Conservation (phyloP, 2,797 vertebrate genomes). For the Clarias fuscus region DNA sequence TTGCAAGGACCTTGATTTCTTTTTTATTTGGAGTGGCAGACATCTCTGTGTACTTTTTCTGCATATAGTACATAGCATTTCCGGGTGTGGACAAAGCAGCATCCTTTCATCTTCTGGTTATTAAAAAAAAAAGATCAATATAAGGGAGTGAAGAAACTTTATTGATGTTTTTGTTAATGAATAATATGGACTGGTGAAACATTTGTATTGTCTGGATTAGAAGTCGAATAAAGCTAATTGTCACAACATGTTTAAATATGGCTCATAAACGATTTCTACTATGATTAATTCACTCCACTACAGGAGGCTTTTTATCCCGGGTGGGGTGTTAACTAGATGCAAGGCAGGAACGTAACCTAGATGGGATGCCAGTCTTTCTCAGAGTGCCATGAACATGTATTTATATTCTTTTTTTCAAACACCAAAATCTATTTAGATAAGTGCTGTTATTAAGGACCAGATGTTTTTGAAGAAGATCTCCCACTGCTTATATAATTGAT, state of each 20-base stretch:
- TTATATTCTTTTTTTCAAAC: slow-evolving; percentile 7
- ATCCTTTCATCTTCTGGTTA: slow-evolving; percentile 34
- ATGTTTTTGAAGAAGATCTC: background rate
- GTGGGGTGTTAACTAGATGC: background rate
- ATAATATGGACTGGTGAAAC: slow-evolving; percentile 57
- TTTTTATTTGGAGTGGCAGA: slow-evolving; percentile 56
- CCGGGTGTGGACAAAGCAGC: slow-evolving; percentile 47
- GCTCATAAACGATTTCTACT: background rate
- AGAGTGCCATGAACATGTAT: background rate
- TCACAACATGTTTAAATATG: background rate
- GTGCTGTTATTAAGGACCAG: background rate
- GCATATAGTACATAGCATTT: slow-evolving; percentile 49
- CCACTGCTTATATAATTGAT: background rate
- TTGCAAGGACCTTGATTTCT: slow-evolving; percentile 53
- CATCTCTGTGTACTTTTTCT: background rate
- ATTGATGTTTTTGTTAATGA: slow-evolving; percentile 25
- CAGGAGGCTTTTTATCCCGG: background rate
- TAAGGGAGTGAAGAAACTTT: slow-evolving; percentile 45
- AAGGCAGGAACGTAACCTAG: background rate
- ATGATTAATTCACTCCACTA: background rate
- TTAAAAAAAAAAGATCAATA: slow-evolving; percentile 46
- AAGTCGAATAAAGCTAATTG: slow-evolving; percentile 72
- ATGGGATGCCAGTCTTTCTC: background rate
- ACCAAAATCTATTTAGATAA: slow-evolving; percentile 5
- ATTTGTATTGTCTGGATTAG: slow-evolving; percentile 74